A percentile compares a stretch with the other conserved stretches of the same genome.
Evolutionary conservation across 2,797 vertebrate species (phyloP).

Genomic region (Labeo calbasu): DNA sequence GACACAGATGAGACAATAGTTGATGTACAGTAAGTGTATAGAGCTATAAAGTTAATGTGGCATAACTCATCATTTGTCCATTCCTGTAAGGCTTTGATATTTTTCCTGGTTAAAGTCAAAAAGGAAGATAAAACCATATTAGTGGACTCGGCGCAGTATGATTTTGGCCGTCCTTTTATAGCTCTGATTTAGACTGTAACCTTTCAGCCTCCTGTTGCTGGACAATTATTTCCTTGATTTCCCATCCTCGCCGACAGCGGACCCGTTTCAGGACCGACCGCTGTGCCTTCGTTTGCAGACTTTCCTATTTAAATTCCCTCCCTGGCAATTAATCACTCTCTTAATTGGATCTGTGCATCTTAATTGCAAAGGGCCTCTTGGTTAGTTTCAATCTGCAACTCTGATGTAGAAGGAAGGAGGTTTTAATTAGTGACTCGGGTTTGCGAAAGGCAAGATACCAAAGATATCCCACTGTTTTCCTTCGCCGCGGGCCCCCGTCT

Average conservation of each 20-base stretch:
- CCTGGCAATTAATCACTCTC: conserved; percentile 45
- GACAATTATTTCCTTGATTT: conserved; percentile 24
- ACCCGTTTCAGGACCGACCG: conserved; percentile 26
- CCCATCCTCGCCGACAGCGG: neutral
- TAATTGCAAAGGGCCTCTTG: conserved; percentile 43
- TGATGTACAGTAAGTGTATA: neutral
- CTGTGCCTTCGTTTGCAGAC: conserved; percentile 35
- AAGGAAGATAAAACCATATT: neutral
- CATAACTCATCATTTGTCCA: neutral
- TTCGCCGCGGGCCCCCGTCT: neutral
- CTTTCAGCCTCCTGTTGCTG: conserved; percentile 30
- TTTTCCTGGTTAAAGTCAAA: neutral
- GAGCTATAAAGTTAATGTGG: conserved; percentile 1
- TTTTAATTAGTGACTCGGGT: conserved; percentile 35
- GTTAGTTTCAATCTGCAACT: conserved; percentile 35
- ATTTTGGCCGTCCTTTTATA: neutral
- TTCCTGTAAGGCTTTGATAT: neutral
- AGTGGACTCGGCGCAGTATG: neutral
- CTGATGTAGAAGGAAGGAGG: conserved; percentile 31
- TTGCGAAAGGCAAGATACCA: conserved; percentile 28
- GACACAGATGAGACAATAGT: neutral
- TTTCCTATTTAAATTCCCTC: conserved; percentile 39
- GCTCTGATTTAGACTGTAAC: neutral
- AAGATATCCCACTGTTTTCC: conserved; percentile 23
- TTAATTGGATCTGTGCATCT: conserved; percentile 48